A percentile compares a stretch with the other conserved stretches of the same genome.
Conservation (phyloP, 2,113 vertebrate genomes). For the Dasyurus viverrinus region DNA sequence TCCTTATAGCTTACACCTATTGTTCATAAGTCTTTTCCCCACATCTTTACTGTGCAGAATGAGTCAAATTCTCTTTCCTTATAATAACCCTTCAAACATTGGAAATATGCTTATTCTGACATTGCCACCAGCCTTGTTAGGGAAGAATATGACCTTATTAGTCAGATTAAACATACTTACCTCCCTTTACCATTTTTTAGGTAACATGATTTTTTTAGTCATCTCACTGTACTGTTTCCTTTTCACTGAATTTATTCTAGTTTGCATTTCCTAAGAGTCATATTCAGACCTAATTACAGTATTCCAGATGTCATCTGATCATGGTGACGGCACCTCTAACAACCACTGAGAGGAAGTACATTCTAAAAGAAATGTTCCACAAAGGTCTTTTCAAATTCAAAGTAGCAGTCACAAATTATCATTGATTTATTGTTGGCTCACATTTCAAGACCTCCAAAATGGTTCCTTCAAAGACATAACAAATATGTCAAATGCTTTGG, state of each 20-base stretch:
- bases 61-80: neutral
- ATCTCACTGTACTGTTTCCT: neutral
- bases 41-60: neutral
- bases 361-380: neutral
- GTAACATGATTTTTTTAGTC: neutral
- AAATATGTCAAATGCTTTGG: neutral
- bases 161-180: neutral
- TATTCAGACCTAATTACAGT: neutral
- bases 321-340: neutral
- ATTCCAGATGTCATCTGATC: neutral
- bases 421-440: neutral
- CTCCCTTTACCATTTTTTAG: neutral
- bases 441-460: neutral
- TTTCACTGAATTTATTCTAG: neutral
- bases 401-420: neutral
- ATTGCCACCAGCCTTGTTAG: neutral
- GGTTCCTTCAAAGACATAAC: neutral
- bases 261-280: neutral
- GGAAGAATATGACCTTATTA: neutral
- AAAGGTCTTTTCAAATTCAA: neutral
- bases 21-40: neutral
- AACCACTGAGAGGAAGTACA: neutral
- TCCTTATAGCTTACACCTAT: neutral
- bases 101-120: neutral
- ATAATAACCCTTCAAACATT: neutral